A percentile compares a stretch with the other conserved stretches of the same genome.
phyloP scores from a whole-genome alignment of 2,888 invertebrate genomes.

The Hirtodrosophila duncani region DNA sequence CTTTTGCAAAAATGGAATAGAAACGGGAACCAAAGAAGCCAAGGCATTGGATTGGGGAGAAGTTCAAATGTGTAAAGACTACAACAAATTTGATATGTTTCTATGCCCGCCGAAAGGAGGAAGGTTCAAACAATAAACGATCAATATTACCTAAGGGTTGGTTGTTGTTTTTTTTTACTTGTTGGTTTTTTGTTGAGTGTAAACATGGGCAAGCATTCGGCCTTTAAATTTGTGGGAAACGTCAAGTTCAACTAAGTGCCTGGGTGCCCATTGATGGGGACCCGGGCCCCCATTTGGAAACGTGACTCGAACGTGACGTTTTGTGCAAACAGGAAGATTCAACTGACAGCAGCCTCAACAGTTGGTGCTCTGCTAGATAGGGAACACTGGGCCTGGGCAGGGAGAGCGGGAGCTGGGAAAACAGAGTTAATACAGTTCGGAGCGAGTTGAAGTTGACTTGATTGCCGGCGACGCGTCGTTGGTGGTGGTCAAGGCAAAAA shows the following conservation, averaged over 20 bases:
- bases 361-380: slow-evolving; percentile 52
- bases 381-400: no score
- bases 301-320: slow-evolving; percentile 72
- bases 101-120: no score
- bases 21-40: no score
- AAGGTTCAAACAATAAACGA: no score
- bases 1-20: no score
- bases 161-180: no score
- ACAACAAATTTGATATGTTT: no score
- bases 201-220: slow-evolving; percentile 28
- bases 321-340: slow-evolving; percentile 71
- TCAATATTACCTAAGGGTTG: no score
- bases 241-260: slow-evolving; percentile 52
- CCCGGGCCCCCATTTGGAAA: slow-evolving; percentile 61
- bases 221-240: slow-evolving; percentile 71
- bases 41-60: no score
- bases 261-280: slow-evolving; percentile 35
- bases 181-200: no score
- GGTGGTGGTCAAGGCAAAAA: slow-evolving; percentile 60
- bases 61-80: no score
- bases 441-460: slow-evolving; percentile 57
- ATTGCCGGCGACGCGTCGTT: slow-evolving; percentile 57
- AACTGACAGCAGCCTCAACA: slow-evolving; percentile 68
- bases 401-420: slow-evolving; percentile 29
- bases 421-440: slow-evolving; percentile 69